A percentile compares a stretch with the other conserved stretches of the same genome.
Conservation (phyloP, 2,888 invertebrate species). For the Folsomia manolachei region DNA sequence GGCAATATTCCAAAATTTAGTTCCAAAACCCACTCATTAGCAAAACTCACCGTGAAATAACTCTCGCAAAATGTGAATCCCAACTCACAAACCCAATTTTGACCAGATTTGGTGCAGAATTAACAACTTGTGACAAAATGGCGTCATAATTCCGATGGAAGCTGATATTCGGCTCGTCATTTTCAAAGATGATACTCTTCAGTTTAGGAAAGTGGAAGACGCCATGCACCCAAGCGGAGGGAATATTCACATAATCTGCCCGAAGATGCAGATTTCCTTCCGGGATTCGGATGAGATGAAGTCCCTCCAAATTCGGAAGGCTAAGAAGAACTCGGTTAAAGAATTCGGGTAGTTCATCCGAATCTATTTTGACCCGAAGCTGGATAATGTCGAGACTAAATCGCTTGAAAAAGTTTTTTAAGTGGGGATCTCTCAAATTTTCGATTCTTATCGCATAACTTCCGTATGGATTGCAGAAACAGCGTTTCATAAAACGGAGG, state of each 20-base stretch:
- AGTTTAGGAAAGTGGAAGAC: conserved; percentile 24
- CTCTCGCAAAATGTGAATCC: conserved; percentile 29
- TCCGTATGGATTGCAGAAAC: conserved; percentile 30
- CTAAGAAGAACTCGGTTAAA: conserved; percentile 23
- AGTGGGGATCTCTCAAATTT: conserved; percentile 4
- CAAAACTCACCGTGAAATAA: conserved; percentile 17
- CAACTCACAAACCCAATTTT: conserved; percentile 24
- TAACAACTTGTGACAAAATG: conserved; percentile 26
- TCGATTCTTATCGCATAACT: conserved; percentile 37
- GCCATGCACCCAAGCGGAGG: conserved; percentile 21
- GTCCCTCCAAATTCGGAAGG: conserved; percentile 23
- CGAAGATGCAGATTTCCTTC: background rate
- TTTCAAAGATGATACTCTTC: conserved; percentile 26
- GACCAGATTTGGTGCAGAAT: conserved; percentile 25
- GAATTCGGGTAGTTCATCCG: conserved; percentile 28
- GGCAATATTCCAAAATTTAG: background rate
- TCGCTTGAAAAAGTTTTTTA: conserved; percentile 16
- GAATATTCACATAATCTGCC: background rate
- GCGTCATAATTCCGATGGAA: conserved; percentile 29
- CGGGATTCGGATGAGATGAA: conserved; percentile 28
- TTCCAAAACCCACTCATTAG: background rate
- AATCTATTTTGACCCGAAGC: conserved; percentile 31
- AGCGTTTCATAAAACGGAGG: conserved; percentile 26
- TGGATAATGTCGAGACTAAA: conserved; percentile 22
- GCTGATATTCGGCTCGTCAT: conserved; percentile 12